Evolutionary conservation across 2,113 vertebrate species (phyloP).

Genomic region (Scortum barcoo): DNA sequence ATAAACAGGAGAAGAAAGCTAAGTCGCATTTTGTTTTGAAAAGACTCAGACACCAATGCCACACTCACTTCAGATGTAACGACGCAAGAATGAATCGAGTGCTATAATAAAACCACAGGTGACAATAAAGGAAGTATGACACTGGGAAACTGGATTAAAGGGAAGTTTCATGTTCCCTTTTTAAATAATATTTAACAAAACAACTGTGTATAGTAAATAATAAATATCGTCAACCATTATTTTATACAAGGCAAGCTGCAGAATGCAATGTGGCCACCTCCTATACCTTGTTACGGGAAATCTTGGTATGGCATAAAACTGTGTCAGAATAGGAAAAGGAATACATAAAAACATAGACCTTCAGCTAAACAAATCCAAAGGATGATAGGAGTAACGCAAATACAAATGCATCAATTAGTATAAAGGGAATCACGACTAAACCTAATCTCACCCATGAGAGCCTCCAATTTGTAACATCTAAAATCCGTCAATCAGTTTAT

Average conservation of each 20-base stretch:
- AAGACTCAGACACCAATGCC: background rate
- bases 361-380: background rate
- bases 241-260: background rate
- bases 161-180: slow-evolving; percentile 68
- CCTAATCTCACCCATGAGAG: slow-evolving; percentile 6
- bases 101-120: slow-evolving; percentile 31
- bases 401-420: slow-evolving; percentile 6
- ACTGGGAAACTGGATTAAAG: slow-evolving; percentile 5
- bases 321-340: background rate
- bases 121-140: slow-evolving; percentile 53
- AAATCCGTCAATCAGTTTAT: slow-evolving; percentile 33
- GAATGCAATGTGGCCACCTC: background rate
- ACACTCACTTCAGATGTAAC: slow-evolving; percentile 13
- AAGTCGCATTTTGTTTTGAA: slow-evolving; percentile 49
- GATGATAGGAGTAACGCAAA: background rate
- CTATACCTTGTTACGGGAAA: background rate
- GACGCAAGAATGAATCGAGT: background rate
- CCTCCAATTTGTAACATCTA: slow-evolving; percentile 11
- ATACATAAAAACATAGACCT: background rate
- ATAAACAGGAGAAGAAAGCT: slow-evolving; percentile 22
- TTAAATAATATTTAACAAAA: background rate
- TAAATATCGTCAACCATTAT: background rate
- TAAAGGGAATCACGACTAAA: slow-evolving; percentile 16
- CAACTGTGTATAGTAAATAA: background rate
- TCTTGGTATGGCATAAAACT: background rate